A percentile compares a stretch with the other conserved stretches of the same genome.
These are phyloP conservation scores for Ailurus styani DNA, from an alignment of 2,113 vertebrate genomes.

Conservation along the genomic window DNA sequence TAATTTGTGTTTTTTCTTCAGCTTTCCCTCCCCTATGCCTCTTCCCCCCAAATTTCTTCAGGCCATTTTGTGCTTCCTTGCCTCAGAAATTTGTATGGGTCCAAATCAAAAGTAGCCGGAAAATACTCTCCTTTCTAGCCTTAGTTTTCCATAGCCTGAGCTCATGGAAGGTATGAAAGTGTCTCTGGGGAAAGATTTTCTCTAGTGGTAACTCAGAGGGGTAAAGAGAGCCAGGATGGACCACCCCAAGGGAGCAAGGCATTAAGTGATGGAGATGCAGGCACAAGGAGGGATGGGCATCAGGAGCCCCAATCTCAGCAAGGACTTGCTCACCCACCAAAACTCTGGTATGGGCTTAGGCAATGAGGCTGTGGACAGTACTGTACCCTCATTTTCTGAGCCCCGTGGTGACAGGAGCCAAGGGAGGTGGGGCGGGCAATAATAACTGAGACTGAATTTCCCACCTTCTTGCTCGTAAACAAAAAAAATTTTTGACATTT, in stretches of 20 bases:
- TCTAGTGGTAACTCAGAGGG: background rate
- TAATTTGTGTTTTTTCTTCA: background rate
- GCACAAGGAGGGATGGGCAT: background rate
- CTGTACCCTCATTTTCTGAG: background rate
- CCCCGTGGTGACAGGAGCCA: background rate
- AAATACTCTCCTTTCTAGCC: background rate
- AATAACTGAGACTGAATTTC: background rate
- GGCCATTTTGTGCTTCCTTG: background rate
- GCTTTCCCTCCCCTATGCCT: background rate
- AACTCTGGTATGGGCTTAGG: background rate
- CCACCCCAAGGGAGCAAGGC: background rate
- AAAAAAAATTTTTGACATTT: background rate
- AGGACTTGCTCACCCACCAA: background rate
- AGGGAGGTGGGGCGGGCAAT: background rate
- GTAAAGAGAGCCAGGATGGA: background rate
- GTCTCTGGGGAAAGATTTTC: background rate
- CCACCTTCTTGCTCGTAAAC: background rate
- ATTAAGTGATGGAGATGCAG: background rate
- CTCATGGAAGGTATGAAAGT: background rate
- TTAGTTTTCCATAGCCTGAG: background rate
- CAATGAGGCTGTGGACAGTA: background rate
- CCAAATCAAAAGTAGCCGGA: background rate
- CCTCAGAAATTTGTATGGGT: background rate
- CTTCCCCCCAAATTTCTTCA: background rate
- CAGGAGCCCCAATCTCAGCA: background rate